A percentile compares a stretch with the other conserved stretches of the same genome.
phyloP scores from a whole-genome alignment of 35 echinoderm and acorn worm species.

The Apostichopus californicus region DNA sequence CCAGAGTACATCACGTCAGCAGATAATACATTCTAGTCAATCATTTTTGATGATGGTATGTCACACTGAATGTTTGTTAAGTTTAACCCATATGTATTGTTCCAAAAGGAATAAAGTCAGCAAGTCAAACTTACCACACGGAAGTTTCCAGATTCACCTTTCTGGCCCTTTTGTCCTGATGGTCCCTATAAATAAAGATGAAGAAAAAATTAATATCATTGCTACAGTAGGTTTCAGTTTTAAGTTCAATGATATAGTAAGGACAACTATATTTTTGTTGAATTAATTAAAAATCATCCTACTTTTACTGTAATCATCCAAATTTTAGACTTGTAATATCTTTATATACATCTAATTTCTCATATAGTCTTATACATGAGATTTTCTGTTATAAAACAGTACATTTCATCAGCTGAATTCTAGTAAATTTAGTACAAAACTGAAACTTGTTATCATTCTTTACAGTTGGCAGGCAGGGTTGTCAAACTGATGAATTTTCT shows the following conservation, averaged over 20 bases:
- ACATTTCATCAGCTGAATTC: too few relatives aligned
- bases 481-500: slow-evolving; percentile 14
- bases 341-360: slow-evolving; percentile 16
- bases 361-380: background rate
- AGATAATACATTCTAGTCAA: too few relatives aligned
- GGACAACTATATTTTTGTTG: too few relatives aligned
- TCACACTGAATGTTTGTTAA: too few relatives aligned
- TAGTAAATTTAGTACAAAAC: too few relatives aligned
- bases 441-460: background rate
- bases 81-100: too few relatives aligned
- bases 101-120: too few relatives aligned
- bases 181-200: background rate
- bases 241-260: too few relatives aligned
- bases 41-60: too few relatives aligned
- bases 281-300: too few relatives aligned
- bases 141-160: slow-evolving; percentile 33
- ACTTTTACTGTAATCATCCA: background rate
- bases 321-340: slow-evolving; percentile 8
- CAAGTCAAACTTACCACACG: slow-evolving; percentile 22
- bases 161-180: slow-evolving; percentile 33
- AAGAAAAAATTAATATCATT: background rate
- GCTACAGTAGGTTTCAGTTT: background rate
- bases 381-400: too few relatives aligned
- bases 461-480: slow-evolving; percentile 12
- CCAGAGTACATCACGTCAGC: too few relatives aligned